Conservation (phyloP, 1,140 invertebrate species). For the Drepana arcuata region DNA sequence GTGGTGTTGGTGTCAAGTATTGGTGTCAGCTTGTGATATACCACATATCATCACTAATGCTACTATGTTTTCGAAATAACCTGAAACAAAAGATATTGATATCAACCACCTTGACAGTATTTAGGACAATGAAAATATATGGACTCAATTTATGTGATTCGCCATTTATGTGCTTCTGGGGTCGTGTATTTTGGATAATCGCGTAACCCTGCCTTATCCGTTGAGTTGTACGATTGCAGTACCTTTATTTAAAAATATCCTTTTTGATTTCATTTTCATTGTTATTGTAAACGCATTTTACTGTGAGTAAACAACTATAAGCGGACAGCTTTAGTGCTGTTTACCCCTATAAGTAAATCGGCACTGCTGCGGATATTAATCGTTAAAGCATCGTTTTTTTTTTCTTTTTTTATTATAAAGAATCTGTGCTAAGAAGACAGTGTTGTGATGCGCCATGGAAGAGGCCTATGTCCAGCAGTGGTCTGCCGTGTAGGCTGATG, state of each 20-base stretch:
- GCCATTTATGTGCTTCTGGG: slow-evolving; percentile 10
- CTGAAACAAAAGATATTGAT: slow-evolving; percentile 5
- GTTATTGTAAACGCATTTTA: slow-evolving; percentile 3
- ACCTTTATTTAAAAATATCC: slow-evolving; percentile 9
- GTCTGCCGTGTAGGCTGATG: no score
- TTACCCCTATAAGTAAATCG: neutral
- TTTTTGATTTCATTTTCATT: slow-evolving; percentile 6
- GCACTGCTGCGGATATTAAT: no score
- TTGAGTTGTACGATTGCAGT: slow-evolving; percentile 7
- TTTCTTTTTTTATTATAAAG: neutral
- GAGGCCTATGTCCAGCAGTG: no score
- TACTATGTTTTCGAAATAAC: slow-evolving; percentile 5
- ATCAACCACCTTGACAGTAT: neutral
- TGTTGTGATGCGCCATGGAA: no score
- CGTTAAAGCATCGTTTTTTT: neutral
- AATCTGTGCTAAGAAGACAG: no score
- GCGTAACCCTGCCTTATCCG: slow-evolving; percentile 8
- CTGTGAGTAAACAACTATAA: slow-evolving; percentile 6
- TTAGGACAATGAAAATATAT: slow-evolving; percentile 5
- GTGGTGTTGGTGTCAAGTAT: no score
- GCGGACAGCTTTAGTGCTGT: neutral
- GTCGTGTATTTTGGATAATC: slow-evolving; percentile 6
- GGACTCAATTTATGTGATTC: slow-evolving; percentile 12
- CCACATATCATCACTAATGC: slow-evolving; percentile 10
- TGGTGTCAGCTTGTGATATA: slow-evolving; percentile 35